Conservation (phyloP, 2,888 invertebrate genomes). For the Limulus polyphemus region DNA sequence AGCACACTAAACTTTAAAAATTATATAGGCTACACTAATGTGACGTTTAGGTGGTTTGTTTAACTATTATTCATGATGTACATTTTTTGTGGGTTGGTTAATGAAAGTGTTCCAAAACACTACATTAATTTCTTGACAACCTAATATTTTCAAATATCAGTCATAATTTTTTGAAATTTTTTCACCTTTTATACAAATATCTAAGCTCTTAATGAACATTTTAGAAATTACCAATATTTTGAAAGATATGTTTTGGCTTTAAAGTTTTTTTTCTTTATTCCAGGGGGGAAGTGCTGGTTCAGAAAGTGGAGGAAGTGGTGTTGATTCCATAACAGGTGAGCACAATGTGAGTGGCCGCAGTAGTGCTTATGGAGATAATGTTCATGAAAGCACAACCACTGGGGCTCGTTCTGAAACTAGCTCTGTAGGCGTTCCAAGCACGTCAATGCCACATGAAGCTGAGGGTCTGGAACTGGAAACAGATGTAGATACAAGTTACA, state of each 20-base stretch:
- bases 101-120: too few species aligned
- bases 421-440: slow-evolving; percentile 42
- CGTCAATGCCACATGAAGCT: slow-evolving; percentile 29
- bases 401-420: slow-evolving; percentile 48
- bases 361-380: slow-evolving; percentile 72
- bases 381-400: slow-evolving; percentile 41
- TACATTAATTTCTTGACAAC: too few species aligned
- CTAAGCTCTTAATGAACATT: too few species aligned
- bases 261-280: too few species aligned
- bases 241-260: too few species aligned
- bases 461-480: slow-evolving; percentile 34
- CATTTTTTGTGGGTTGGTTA: too few species aligned
- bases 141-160: neutral
- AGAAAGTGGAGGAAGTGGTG: slow-evolving; percentile 82
- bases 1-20: too few species aligned
- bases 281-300: slow-evolving; percentile 54
- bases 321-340: slow-evolving; percentile 72
- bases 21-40: too few species aligned
- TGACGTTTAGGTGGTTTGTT: too few species aligned
- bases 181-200: too few species aligned
- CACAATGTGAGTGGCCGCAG: slow-evolving; percentile 77
- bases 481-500: slow-evolving; percentile 34
- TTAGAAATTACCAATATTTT: too few species aligned
- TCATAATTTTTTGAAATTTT: neutral
- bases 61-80: too few species aligned